Conservation (phyloP, 2,888 invertebrate genomes). For the Flexamia atlantica region DNA sequence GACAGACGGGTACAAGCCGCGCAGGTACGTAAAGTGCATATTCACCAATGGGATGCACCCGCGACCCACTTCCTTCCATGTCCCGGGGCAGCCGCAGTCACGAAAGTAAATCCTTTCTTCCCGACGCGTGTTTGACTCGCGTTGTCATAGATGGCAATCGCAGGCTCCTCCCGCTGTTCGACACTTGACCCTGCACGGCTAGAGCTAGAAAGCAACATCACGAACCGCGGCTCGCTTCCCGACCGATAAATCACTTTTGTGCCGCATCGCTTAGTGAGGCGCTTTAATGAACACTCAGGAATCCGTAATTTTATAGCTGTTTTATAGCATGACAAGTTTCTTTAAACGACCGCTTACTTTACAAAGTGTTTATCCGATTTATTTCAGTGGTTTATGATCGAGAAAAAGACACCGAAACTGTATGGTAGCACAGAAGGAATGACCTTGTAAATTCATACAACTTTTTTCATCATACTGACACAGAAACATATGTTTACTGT, state of each 20-base stretch:
- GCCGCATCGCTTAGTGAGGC: conserved; percentile 15
- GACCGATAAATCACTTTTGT: background rate
- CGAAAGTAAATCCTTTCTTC: conserved; percentile 27
- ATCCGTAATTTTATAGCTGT: conserved; percentile 3
- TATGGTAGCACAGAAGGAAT: no score
- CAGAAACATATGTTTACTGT: no score
- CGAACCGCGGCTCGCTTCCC: conserved; percentile 8
- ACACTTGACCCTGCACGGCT: conserved; percentile 34
- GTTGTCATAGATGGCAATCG: conserved; percentile 11
- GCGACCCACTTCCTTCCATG: background rate
- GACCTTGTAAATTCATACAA: no score
- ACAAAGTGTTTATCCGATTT: no score
- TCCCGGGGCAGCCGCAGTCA: background rate
- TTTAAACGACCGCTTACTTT: background rate
- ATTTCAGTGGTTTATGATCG: no score
- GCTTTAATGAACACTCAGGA: no score
- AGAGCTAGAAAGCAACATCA: background rate
- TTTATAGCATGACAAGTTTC: background rate
- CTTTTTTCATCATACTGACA: no score
- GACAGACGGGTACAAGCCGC: background rate
- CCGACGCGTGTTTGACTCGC: conserved; percentile 1
- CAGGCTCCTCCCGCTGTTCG: conserved; percentile 4
- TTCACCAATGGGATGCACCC: background rate
- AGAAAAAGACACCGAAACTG: no score
- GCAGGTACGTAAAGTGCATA: background rate